These are phyloP conservation scores for Meloe dianella DNA, from an alignment of 2,888 invertebrate genomes.

Conservation along the genomic window DNA sequence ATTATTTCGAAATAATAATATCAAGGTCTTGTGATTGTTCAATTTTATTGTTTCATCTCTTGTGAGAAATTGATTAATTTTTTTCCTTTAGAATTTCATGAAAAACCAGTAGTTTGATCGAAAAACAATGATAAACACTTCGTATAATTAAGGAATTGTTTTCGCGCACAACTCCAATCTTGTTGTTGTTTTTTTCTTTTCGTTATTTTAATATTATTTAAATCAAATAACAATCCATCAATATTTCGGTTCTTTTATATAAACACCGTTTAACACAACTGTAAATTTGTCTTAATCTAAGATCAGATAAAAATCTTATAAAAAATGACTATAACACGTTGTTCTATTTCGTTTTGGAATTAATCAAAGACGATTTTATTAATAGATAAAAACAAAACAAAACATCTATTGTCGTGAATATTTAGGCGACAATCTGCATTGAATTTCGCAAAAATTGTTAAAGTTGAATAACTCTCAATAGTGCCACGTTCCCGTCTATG, in stretches of 20 bases:
- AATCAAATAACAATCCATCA: background rate
- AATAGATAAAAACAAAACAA: too few relatives aligned
- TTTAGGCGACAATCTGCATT: too few relatives aligned
- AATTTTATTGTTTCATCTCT: background rate
- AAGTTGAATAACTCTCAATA: too few relatives aligned
- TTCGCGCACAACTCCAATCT: background rate
- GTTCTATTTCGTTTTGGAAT: background rate
- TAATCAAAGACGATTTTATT: background rate
- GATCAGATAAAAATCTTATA: background rate
- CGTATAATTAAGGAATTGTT: background rate
- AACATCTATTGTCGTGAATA: too few relatives aligned
- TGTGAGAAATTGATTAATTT: slow-evolving; percentile 5
- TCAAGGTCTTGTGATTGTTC: background rate
- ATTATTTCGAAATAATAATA: background rate
- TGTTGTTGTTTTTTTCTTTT: background rate
- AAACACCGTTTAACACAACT: background rate
- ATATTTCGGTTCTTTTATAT: background rate
- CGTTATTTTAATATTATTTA: background rate
- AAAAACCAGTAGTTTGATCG: background rate
- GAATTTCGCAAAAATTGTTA: too few relatives aligned
- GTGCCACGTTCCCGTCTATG: too few relatives aligned
- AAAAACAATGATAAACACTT: background rate
- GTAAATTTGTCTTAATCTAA: background rate
- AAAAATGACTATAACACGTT: background rate
- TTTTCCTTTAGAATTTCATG: background rate